Conservation (phyloP, 2,888 invertebrate species). For the Lasioglossum zephyrum region DNA sequence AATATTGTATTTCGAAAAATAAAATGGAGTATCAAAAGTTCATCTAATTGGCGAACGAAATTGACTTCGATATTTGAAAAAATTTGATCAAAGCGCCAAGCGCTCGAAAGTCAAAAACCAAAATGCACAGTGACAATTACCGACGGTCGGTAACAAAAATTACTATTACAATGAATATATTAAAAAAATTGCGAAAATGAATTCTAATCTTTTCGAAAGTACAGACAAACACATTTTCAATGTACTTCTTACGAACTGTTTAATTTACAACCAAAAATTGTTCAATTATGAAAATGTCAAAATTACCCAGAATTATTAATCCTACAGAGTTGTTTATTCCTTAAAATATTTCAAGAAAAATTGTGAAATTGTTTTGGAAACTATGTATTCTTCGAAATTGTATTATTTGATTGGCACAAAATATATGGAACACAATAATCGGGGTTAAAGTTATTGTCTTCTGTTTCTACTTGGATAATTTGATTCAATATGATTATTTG, state of each 20-base stretch:
- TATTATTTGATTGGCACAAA: not conserved
- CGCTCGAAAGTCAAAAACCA: not conserved
- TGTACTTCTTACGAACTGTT: not conserved
- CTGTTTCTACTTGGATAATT: not conserved
- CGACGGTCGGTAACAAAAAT: not conserved
- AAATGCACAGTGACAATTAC: not conserved
- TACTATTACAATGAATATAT: not conserved
- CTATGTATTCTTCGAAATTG: not conserved
- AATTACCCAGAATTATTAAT: not conserved
- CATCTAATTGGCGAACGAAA: not conserved
- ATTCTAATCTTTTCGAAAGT: not conserved
- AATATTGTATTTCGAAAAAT: constrained; percentile 1
- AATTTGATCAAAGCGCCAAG: not conserved
- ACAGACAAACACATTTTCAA: not conserved
- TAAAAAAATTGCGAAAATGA: not conserved
- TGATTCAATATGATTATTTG: not conserved
- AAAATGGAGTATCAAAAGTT: not conserved
- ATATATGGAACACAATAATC: not conserved
- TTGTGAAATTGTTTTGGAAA: not conserved
- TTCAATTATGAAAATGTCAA: not conserved
- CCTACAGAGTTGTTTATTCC: not conserved
- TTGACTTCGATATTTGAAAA: not conserved
- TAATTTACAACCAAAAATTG: not conserved
- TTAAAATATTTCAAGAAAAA: not conserved
- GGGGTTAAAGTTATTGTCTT: not conserved